Percentiles rank a stretch among this genome's conserved stretches.
phyloP scores from a whole-genome alignment of 2,888 invertebrate species.

The Anorthoa munda region DNA sequence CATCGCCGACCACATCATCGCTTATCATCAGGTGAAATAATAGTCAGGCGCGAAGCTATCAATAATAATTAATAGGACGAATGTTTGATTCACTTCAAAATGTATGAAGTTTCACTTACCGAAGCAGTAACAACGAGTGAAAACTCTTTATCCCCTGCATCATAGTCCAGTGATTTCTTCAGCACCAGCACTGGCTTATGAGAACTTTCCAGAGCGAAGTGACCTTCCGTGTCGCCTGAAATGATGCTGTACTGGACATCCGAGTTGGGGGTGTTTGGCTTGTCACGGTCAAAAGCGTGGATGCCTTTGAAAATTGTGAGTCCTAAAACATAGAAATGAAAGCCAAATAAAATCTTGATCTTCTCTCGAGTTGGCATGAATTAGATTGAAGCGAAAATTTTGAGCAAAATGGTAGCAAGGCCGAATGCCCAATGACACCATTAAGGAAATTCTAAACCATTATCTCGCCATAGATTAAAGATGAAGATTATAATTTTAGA shows the following conservation, averaged over 20 bases:
- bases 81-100: background rate
- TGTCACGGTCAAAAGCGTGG: constrained; percentile 95
- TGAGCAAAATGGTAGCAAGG: no score
- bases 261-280: constrained; percentile 97
- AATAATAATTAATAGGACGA: no score
- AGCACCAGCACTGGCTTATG: constrained; percentile 95
- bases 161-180: constrained; percentile 94
- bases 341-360: no score
- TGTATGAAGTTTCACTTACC: constrained; percentile 83
- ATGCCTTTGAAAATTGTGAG: constrained; percentile 96
- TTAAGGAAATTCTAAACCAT: background rate
- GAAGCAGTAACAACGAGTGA: constrained; percentile 94
- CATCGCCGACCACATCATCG: no score
- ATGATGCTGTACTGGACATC: constrained; percentile 95
- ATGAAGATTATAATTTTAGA: background rate
- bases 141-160: constrained; percentile 95
- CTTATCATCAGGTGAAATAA: no score
- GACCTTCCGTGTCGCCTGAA: constrained; percentile 93
- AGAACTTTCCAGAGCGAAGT: constrained; percentile 95
- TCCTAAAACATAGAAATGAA: constrained; percentile 86
- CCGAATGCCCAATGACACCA: no score
- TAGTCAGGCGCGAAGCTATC: no score
- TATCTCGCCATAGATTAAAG: background rate
- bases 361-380: no score
- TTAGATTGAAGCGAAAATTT: no score